These are phyloP conservation scores for Morinoia aosen DNA, from an alignment of 2,888 invertebrate genomes.

Conservation along the genomic window DNA sequence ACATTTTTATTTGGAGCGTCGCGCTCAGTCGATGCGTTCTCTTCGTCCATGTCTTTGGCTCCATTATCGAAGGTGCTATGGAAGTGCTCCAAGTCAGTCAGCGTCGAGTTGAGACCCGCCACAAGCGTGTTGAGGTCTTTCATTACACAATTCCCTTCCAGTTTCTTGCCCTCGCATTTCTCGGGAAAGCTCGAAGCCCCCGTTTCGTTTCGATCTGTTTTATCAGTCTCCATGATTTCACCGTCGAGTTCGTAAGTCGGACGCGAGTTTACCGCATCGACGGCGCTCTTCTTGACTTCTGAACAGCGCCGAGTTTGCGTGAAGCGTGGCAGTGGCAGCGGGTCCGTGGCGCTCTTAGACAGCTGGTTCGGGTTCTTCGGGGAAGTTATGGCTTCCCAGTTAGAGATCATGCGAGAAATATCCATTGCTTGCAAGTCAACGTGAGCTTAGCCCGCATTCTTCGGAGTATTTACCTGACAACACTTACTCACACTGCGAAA, in stretches of 20 bases:
- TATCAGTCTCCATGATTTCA: neutral
- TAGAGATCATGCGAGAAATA: constrained; percentile 43
- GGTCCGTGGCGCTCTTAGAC: neutral
- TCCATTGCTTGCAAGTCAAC: neutral
- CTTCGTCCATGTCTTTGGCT: neutral
- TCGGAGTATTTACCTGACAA: neutral
- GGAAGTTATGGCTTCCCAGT: constrained; percentile 40
- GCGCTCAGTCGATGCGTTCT: neutral
- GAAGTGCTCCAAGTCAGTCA: neutral
- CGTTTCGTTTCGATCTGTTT: neutral
- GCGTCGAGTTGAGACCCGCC: neutral
- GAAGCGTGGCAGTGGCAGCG: neutral
- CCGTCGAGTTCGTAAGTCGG: neutral
- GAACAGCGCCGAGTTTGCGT: constrained; percentile 26
- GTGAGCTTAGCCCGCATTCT: neutral
- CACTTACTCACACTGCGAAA: neutral
- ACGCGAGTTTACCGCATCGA: neutral
- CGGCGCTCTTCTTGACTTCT: neutral
- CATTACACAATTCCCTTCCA: neutral
- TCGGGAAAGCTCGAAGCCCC: neutral
- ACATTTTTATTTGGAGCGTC: neutral
- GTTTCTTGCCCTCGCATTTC: neutral
- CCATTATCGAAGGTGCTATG: neutral
- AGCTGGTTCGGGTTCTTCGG: neutral
- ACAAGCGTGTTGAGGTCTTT: neutral